Conservation (phyloP, 2,797 vertebrate genomes). For the Brachymystax lenok region DNA sequence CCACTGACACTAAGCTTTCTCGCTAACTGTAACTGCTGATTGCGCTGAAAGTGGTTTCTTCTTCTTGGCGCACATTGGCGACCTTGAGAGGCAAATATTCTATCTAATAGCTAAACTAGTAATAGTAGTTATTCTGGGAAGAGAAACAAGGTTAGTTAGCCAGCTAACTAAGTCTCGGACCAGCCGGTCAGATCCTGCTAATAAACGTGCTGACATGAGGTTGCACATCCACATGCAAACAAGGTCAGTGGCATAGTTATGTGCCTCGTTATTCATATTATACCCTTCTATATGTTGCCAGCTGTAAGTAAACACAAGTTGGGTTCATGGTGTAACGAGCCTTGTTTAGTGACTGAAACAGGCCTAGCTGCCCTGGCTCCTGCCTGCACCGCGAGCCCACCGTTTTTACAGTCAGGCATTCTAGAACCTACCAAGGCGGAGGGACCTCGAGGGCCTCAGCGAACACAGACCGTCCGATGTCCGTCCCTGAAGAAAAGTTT, state of each 20-base stretch:
- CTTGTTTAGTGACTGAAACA: constrained; percentile 40
- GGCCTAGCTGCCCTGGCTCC: constrained; percentile 83
- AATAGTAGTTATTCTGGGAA: no score
- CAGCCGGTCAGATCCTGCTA: neutral
- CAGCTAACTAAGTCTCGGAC: neutral
- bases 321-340: neutral
- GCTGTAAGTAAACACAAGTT: neutral
- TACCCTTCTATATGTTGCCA: neutral
- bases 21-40: no score
- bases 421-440: constrained; percentile 71
- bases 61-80: no score
- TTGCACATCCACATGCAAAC: constrained; percentile 21
- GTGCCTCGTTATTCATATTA: constrained; percentile 2
- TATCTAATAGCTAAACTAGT: no score
- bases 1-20: no score
- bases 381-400: constrained; percentile 87
- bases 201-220: neutral
- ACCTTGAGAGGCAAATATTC: no score
- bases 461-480: constrained; percentile 71
- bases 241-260: constrained; percentile 34
- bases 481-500: constrained; percentile 76
- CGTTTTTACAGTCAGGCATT: constrained; percentile 88
- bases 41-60: no score
- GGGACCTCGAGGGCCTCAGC: constrained; percentile 81
- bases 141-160: neutral